phyloP scores from a whole-genome alignment of 2,797 vertebrate genomes.

The Phalloptychus januarius region DNA sequence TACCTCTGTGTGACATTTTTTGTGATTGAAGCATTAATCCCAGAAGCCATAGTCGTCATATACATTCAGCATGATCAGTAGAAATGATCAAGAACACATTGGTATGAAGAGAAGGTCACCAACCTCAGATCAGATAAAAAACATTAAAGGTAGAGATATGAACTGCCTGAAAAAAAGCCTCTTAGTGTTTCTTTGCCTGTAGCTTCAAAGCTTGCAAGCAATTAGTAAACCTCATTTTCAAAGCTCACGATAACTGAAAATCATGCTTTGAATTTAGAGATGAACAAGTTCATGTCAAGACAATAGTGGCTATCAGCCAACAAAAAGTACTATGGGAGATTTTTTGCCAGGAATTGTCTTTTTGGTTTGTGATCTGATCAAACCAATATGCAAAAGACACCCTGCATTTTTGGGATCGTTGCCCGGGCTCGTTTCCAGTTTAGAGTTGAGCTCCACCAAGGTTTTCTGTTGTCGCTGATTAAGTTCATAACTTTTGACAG shows the following conservation, averaged over 20 bases:
- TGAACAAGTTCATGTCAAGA: not conserved
- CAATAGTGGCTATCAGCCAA: not conserved
- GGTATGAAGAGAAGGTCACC: constrained; percentile 3
- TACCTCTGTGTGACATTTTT: constrained; percentile 14
- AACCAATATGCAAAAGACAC: no score
- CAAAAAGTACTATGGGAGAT: not conserved
- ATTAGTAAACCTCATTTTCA: not conserved
- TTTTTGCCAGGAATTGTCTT: not conserved
- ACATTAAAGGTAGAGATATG: not conserved
- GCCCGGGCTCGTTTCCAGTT: no score
- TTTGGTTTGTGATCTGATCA: not conserved
- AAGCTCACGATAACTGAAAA: not conserved
- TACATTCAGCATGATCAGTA: not conserved
- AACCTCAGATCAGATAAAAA: constrained; percentile 7
- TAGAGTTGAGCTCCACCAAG: no score
- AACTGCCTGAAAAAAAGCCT: not conserved
- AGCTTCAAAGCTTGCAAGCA: not conserved
- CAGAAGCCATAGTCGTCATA: not conserved
- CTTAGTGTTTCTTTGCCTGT: not conserved
- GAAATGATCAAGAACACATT: not conserved
- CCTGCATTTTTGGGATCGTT: no score
- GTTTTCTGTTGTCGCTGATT: no score
- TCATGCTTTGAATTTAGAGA: not conserved
- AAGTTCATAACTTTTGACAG: no score
- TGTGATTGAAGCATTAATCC: not conserved